These are phyloP conservation scores for Rhinolophus sinicus DNA, from an alignment of 2,113 vertebrate genomes.

Conservation along the genomic window DNA sequence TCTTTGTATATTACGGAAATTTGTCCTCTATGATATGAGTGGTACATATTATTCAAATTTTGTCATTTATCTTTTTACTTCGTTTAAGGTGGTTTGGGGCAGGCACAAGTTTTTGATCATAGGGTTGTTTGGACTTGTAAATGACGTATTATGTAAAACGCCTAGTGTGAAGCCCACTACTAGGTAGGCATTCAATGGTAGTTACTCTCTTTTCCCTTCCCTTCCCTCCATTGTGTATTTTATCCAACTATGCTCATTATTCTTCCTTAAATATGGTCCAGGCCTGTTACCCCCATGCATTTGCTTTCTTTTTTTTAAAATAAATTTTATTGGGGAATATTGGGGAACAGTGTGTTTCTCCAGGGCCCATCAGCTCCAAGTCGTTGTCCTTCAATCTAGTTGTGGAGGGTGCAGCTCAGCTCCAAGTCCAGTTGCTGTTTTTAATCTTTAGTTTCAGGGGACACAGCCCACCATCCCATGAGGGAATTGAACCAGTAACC, in stretches of 20 bases:
- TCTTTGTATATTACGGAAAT: not conserved
- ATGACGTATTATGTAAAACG: not conserved
- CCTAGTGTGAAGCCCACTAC: not conserved
- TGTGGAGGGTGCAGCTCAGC: too few species aligned
- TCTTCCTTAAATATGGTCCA: not conserved
- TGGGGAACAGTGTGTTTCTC: too few species aligned
- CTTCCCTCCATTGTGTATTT: not conserved
- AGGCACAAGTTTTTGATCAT: slow-evolving; percentile 20
- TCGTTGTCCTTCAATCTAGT: too few species aligned
- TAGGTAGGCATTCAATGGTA: not conserved
- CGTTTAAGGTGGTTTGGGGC: slow-evolving; percentile 18
- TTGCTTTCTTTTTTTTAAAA: not conserved
- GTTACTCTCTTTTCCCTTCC: not conserved
- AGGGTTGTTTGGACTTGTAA: not conserved
- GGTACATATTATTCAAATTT: not conserved
- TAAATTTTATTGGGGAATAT: too few species aligned
- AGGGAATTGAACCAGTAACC: too few species aligned
- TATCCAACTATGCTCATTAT: not conserved
- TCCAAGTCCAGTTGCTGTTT: too few species aligned
- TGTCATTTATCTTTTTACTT: slow-evolving; percentile 25
- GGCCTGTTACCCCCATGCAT: not conserved
- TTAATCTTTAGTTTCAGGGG: too few species aligned
- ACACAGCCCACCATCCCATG: too few species aligned
- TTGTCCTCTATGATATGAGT: not conserved
- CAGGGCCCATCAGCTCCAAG: too few species aligned